Conservation (phyloP, 2,888 invertebrate genomes). For the Tetropium fuscum region DNA sequence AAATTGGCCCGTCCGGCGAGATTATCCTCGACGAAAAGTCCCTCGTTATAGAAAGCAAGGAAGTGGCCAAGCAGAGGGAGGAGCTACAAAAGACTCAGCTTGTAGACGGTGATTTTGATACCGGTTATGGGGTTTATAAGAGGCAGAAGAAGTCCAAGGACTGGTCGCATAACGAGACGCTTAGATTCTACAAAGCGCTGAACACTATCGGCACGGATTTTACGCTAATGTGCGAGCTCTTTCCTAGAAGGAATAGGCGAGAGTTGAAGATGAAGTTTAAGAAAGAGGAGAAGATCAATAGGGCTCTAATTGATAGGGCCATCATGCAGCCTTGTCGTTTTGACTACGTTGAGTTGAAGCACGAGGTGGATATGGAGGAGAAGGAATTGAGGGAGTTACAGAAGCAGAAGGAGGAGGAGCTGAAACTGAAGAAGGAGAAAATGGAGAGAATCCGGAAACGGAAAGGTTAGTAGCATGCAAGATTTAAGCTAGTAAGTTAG, state of each 20-base stretch:
- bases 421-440: conserved; percentile 23
- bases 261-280: conserved; percentile 95
- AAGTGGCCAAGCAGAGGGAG: conserved; percentile 71
- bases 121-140: conserved; percentile 74
- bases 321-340: conserved; percentile 77
- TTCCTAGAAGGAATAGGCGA: conserved; percentile 79
- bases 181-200: conserved; percentile 92
- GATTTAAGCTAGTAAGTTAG: too few relatives aligned
- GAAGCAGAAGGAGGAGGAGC: conserved; percentile 42
- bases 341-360: conserved; percentile 73
- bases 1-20: conserved; percentile 87
- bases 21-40: conserved; percentile 89
- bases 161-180: conserved; percentile 83
- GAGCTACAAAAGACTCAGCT: conserved; percentile 75
- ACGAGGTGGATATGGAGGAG: conserved; percentile 69
- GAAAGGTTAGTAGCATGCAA: conserved; percentile 36
- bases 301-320: conserved; percentile 80
- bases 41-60: conserved; percentile 81
- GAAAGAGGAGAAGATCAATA: conserved; percentile 86
- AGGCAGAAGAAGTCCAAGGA: conserved; percentile 77
- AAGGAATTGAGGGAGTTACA: conserved; percentile 59
- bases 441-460: conserved; percentile 26
- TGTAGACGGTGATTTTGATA: conserved; percentile 72
- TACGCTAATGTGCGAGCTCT: conserved; percentile 85
- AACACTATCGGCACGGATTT: conserved; percentile 95